A percentile compares a stretch with the other conserved stretches of the same genome.
Evolutionary conservation across 2,888 invertebrate genomes (phyloP).

Genomic region (Drosophila prostipennis): DNA sequence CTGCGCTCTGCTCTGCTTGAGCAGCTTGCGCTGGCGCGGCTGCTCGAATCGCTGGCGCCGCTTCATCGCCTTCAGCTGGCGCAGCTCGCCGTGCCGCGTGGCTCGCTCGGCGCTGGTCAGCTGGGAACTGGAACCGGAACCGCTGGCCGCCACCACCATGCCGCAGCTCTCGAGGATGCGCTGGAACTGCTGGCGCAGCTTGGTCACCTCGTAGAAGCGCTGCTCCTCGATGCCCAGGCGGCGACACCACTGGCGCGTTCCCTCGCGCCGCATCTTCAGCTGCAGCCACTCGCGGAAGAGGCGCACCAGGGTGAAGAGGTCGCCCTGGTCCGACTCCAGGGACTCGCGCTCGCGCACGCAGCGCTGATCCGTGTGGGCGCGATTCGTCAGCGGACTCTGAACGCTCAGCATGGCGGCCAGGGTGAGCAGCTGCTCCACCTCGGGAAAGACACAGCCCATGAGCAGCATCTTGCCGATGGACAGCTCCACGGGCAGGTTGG

Average conservation of each 20-base stretch:
- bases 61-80: conserved; percentile 92
- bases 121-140: conserved; percentile 74
- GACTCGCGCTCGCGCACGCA: conserved; percentile 91
- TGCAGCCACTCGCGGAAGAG: conserved; percentile 95
- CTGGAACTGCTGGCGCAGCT: conserved; percentile 94
- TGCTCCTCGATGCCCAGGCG: conserved; percentile 97
- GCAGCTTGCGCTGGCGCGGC: conserved; percentile 88
- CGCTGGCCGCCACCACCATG: conserved; percentile 81
- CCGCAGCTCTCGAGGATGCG: conserved; percentile 91
- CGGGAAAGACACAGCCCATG: conserved; percentile 94
- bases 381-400: conserved; percentile 95
- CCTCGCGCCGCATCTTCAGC: conserved; percentile 86
- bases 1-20: conserved; percentile 57
- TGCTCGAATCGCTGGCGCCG: conserved; percentile 89
- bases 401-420: conserved; percentile 96
- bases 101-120: conserved; percentile 91
- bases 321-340: conserved; percentile 97
- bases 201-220: conserved; percentile 97
- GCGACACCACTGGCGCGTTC: conserved; percentile 92
- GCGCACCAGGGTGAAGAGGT: conserved; percentile 95
- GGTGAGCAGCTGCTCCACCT: conserved; percentile 94
- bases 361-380: conserved; percentile 93
- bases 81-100: conserved; percentile 94
- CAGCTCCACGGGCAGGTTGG: conserved; percentile 97
- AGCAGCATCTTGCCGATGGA: conserved; percentile 98